A percentile compares a stretch with the other conserved stretches of the same genome.
These are phyloP conservation scores for Thunnus albacares DNA, from an alignment of 2,797 vertebrate genomes.

Conservation along the genomic window DNA sequence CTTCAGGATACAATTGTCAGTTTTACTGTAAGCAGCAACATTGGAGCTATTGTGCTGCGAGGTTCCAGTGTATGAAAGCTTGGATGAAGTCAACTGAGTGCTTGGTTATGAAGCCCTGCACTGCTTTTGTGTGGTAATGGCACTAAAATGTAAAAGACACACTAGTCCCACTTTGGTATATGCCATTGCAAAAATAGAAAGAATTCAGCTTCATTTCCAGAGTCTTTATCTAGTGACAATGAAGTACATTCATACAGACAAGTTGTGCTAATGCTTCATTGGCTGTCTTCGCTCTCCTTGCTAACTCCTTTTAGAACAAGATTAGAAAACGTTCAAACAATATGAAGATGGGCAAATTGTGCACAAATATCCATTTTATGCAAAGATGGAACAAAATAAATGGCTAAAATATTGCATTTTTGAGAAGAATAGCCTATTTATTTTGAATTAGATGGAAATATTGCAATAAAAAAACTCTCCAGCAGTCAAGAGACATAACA, in stretches of 20 bases:
- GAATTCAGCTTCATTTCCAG: conserved; percentile 33
- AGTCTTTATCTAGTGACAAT: conserved; percentile 21
- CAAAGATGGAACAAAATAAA: conserved; percentile 33
- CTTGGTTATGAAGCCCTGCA: conserved; percentile 20
- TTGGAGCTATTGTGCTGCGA: conserved; percentile 39
- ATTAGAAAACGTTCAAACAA: conserved; percentile 22
- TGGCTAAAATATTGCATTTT: conserved; percentile 13
- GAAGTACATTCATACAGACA: conserved; percentile 41
- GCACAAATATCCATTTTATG: conserved; percentile 19
- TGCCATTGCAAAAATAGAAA: not conserved
- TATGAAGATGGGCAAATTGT: conserved; percentile 8
- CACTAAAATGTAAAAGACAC: conserved; percentile 35
- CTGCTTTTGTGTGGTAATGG: conserved; percentile 19
- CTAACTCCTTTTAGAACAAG: conserved; percentile 21
- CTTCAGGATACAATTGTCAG: conserved; percentile 57
- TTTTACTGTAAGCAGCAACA: conserved; percentile 35
- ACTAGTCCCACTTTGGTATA: not conserved
- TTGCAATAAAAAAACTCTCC: not conserved
- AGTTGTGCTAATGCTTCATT: conserved; percentile 33
- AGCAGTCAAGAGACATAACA: not conserved
- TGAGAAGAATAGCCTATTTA: conserved; percentile 14
- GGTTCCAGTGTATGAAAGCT: conserved; percentile 34
- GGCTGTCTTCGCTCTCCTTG: conserved; percentile 4
- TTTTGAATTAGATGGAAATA: conserved; percentile 11
- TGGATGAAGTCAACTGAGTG: conserved; percentile 39